These are phyloP conservation scores for Acleris sparsana DNA, from an alignment of 2,888 invertebrate species.

Conservation along the genomic window DNA sequence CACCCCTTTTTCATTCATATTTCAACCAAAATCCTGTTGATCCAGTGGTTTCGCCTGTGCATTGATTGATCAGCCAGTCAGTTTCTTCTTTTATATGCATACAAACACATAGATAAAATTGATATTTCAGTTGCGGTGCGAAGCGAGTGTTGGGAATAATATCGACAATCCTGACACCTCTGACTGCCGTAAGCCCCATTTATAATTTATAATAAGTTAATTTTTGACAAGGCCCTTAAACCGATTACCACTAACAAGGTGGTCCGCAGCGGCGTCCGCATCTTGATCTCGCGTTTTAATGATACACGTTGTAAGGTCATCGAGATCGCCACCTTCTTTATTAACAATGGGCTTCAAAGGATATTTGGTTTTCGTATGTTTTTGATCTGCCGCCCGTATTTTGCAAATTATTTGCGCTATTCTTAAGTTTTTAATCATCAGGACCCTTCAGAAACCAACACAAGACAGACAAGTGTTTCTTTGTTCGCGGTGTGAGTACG, in stretches of 20 bases:
- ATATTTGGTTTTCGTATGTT: constrained; percentile 27
- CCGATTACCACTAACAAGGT: constrained; percentile 79
- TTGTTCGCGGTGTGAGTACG: constrained; percentile 9
- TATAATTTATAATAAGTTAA: constrained; percentile 56
- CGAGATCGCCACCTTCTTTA: constrained; percentile 60
- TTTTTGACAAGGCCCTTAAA: constrained; percentile 72
- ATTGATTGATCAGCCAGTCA: too few species aligned
- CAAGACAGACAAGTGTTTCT: neutral
- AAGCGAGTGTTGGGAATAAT: constrained; percentile 8
- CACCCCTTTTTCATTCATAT: too few species aligned
- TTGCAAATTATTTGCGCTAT: constrained; percentile 14
- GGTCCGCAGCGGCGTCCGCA: constrained; percentile 56
- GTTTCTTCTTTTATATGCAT: neutral
- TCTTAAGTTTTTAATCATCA: neutral
- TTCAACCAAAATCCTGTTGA: too few species aligned
- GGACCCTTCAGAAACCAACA: neutral
- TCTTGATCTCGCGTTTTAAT: constrained; percentile 54
- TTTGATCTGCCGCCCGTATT: constrained; percentile 37
- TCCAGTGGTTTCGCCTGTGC: too few species aligned
- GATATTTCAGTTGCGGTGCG: neutral
- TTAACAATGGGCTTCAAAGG: constrained; percentile 26
- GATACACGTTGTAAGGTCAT: constrained; percentile 47
- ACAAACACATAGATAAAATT: neutral
- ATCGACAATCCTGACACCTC: constrained; percentile 24
- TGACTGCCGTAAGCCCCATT: constrained; percentile 27